Evolutionary conservation across 2,888 invertebrate genomes (phyloP).

Genomic region (Lepeophtheirus nordmannii): DNA sequence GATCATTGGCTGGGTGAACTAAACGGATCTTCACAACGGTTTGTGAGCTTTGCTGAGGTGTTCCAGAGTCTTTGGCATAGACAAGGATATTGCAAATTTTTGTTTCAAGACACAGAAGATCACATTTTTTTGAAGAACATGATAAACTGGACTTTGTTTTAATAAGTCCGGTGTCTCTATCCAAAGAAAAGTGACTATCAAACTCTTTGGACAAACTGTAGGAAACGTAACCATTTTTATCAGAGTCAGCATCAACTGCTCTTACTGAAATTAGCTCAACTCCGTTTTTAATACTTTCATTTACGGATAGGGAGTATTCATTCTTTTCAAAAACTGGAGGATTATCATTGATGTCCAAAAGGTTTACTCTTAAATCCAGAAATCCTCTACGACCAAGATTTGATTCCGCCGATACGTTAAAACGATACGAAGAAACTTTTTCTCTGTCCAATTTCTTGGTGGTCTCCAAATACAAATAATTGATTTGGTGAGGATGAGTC

Average conservation of each 20-base stretch:
- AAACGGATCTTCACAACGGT: slow-evolving; percentile 85
- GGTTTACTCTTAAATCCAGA: slow-evolving; percentile 72
- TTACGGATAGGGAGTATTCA: slow-evolving; percentile 77
- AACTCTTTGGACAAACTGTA: slow-evolving; percentile 65
- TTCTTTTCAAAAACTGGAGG: slow-evolving; percentile 87
- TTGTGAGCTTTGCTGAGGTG: slow-evolving; percentile 73
- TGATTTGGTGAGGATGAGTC: not conserved
- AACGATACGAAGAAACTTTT: slow-evolving; percentile 59
- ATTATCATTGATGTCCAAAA: slow-evolving; percentile 83
- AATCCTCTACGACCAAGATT: slow-evolving; percentile 71
- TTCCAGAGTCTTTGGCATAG: slow-evolving; percentile 79
- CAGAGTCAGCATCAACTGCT: slow-evolving; percentile 80
- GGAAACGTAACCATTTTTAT: slow-evolving; percentile 78
- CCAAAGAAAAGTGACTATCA: slow-evolving; percentile 74
- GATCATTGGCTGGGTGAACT: slow-evolving; percentile 73
- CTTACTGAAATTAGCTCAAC: slow-evolving; percentile 45
- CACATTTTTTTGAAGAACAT: slow-evolving; percentile 36
- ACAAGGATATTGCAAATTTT: slow-evolving; percentile 90
- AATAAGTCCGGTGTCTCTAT: slow-evolving; percentile 77
- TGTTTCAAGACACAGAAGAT: slow-evolving; percentile 45
- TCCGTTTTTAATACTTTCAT: slow-evolving; percentile 82
- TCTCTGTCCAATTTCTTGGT: slow-evolving; percentile 81
- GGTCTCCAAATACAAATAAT: slow-evolving; percentile 74
- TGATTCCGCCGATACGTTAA: slow-evolving; percentile 79
- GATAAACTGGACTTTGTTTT: slow-evolving; percentile 65